phyloP scores from a whole-genome alignment of 2,797 vertebrate species.

The Arnoldichthys spilopterus region DNA sequence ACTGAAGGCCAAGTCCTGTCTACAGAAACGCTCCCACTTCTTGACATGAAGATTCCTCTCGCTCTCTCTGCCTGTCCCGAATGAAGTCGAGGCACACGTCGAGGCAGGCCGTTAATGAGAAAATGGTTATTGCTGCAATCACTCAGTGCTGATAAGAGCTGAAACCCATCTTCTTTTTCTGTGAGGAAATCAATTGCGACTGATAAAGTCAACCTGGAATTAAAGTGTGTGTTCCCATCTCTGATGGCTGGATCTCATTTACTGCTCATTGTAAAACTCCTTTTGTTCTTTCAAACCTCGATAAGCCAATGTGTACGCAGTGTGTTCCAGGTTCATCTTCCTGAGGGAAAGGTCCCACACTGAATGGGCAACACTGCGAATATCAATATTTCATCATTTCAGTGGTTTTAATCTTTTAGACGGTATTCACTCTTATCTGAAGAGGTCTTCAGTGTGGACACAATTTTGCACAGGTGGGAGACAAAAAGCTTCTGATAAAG shows the following conservation, averaged over 20 bases:
- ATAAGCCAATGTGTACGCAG: neutral
- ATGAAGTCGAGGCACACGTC: slow-evolving; percentile 28
- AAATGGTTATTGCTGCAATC: slow-evolving; percentile 55
- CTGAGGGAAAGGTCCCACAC: neutral
- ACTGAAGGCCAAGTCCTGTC: too few species aligned
- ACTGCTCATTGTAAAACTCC: slow-evolving; percentile 54
- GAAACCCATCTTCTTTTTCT: slow-evolving; percentile 34
- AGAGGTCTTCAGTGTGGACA: too few species aligned
- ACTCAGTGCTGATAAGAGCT: slow-evolving; percentile 53
- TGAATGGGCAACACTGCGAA: neutral
- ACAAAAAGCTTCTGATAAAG: too few species aligned
- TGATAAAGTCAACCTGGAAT: slow-evolving; percentile 55
- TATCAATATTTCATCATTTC: neutral
- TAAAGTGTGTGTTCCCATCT: slow-evolving; percentile 25
- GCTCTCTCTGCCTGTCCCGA: slow-evolving; percentile 8
- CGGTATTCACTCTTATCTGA: neutral
- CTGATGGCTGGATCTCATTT: slow-evolving; percentile 57
- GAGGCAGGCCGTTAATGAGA: slow-evolving; percentile 49
- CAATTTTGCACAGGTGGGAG: too few species aligned
- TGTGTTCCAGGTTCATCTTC: neutral
- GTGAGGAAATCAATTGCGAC: slow-evolving; percentile 46
- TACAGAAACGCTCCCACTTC: too few species aligned
- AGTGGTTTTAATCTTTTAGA: neutral
- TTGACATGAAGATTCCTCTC: too few species aligned
- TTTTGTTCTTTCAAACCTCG: slow-evolving; percentile 47